Conservation (phyloP, 2,113 vertebrate genomes). For the Scophthalmus maximus region DNA sequence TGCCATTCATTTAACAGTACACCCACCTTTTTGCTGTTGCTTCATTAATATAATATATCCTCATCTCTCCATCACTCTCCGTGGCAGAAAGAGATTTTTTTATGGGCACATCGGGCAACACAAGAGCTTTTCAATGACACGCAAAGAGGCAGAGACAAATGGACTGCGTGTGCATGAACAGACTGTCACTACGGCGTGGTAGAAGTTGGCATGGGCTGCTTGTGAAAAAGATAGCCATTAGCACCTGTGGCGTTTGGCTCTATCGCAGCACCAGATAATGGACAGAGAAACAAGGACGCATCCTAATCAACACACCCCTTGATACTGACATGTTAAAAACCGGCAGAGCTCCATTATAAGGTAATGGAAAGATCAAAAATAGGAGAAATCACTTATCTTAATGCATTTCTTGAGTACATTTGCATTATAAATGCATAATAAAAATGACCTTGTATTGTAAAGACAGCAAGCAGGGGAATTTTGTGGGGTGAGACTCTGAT, state of each 20-base stretch:
- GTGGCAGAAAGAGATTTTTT: conserved; percentile 45
- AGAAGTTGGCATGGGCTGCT: conserved; percentile 42
- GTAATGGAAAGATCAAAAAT: conserved; percentile 64
- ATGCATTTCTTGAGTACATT: conserved; percentile 76
- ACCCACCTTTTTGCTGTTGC: conserved; percentile 57
- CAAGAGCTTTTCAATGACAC: conserved; percentile 52
- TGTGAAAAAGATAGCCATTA: conserved; percentile 65
- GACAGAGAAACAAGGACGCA: conserved; percentile 58
- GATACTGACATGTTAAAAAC: conserved; percentile 62
- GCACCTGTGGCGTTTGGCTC: conserved; percentile 70
- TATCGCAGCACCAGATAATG: conserved; percentile 44
- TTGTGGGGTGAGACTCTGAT: conserved; percentile 33
- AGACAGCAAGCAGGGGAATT: conserved; percentile 42
- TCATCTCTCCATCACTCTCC: conserved; percentile 28
- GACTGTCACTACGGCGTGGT: conserved; percentile 58
- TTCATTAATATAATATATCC: conserved; percentile 68
- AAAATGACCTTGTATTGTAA: conserved; percentile 56
- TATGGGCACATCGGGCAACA: conserved; percentile 45
- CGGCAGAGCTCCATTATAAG: conserved; percentile 54
- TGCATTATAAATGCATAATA: conserved; percentile 78
- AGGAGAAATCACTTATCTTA: conserved; percentile 68
- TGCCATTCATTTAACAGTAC: conserved; percentile 53
- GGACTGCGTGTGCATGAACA: conserved; percentile 67
- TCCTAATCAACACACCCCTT: conserved; percentile 63
- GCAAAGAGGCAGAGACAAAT: conserved; percentile 65